Evolutionary conservation across 2,113 vertebrate genomes (phyloP).

Genomic region (Numenius arquata): DNA sequence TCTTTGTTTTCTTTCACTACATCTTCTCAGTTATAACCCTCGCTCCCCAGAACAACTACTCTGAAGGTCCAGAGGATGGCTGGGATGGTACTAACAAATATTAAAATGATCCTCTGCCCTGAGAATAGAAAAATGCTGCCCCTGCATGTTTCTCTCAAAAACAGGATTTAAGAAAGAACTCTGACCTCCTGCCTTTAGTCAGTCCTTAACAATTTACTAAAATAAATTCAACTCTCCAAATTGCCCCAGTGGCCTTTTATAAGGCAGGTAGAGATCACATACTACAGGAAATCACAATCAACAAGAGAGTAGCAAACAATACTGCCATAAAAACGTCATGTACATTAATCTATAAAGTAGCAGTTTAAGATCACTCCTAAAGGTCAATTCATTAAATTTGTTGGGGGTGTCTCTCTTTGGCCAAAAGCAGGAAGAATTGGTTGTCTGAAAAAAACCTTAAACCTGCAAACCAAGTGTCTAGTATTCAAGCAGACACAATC

Average conservation of each 20-base stretch:
- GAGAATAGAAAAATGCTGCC: neutral
- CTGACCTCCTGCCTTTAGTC: neutral
- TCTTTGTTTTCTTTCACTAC: neutral
- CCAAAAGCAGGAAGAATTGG: neutral
- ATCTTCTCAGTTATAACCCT: neutral
- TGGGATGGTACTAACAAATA: neutral
- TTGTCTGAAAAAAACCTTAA: neutral
- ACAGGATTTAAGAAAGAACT: neutral
- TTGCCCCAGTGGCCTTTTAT: neutral
- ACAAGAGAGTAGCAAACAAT: neutral
- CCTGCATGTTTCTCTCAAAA: neutral
- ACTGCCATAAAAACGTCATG: neutral
- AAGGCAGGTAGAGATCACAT: neutral
- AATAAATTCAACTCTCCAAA: neutral
- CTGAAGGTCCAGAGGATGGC: neutral
- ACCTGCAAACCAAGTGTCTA: neutral
- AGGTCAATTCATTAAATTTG: neutral
- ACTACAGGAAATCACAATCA: neutral
- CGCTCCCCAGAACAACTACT: neutral
- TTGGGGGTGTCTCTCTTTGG: rapidly evolving
- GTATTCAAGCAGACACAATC: neutral
- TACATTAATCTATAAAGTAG: neutral
- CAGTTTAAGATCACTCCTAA: neutral
- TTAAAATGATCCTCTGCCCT: neutral
- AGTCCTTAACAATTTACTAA: neutral